These are phyloP conservation scores for Drosophila paracracens DNA, from an alignment of 2,888 invertebrate genomes.

Conservation along the genomic window DNA sequence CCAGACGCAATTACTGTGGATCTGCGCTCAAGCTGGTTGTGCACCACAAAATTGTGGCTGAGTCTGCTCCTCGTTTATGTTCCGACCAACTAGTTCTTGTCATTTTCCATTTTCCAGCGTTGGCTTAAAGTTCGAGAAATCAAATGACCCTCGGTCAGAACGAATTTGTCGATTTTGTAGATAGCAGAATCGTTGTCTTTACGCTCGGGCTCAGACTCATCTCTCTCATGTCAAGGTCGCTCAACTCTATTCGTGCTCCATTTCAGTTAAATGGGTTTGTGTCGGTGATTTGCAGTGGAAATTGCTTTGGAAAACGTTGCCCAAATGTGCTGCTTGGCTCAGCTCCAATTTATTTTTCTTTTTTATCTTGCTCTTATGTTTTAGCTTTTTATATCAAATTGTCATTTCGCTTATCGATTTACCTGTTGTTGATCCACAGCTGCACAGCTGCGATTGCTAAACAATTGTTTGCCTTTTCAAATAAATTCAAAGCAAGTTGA, in stretches of 20 bases:
- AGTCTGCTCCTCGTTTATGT: background rate
- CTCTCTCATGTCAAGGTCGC: constrained; percentile 7
- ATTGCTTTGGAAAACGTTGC: constrained; percentile 18
- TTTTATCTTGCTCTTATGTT: background rate
- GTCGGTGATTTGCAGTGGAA: constrained; percentile 27
- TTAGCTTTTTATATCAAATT: constrained; percentile 17
- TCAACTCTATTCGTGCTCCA: background rate
- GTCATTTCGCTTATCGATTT: constrained; percentile 46
- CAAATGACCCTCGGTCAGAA: constrained; percentile 9
- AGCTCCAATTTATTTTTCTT: constrained; percentile 16
- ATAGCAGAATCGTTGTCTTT: constrained; percentile 6
- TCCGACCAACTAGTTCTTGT: background rate
- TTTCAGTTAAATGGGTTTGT: constrained; percentile 18
- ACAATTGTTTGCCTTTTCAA: constrained; percentile 5
- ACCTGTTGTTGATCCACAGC: constrained; percentile 38
- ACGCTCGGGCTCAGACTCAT: constrained; percentile 6
- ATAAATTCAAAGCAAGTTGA: constrained; percentile 26
- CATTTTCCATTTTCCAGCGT: background rate
- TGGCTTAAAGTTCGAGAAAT: background rate
- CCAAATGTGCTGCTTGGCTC: constrained; percentile 12
- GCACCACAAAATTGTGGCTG: background rate
- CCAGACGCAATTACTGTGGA: background rate
- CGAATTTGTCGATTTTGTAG: constrained; percentile 13
- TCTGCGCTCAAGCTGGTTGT: background rate
- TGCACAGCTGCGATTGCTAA: background rate